phyloP scores from a whole-genome alignment of 2,113 vertebrate species.

The Alligator mississippiensis region DNA sequence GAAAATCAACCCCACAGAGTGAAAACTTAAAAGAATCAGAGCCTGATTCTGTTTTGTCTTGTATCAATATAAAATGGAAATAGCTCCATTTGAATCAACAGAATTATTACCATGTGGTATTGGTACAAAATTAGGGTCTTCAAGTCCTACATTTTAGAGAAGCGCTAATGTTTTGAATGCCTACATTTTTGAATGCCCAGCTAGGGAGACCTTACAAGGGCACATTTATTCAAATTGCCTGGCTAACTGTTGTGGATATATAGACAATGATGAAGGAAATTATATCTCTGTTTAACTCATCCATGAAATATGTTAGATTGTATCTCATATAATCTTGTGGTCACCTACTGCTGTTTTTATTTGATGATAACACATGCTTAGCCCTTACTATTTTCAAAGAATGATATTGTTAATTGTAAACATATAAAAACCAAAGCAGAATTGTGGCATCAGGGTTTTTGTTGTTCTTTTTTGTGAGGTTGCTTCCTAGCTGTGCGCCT shows the following conservation, averaged over 20 bases:
- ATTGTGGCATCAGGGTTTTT: too few species aligned
- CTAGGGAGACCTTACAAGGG: background rate
- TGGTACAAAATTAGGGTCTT: background rate
- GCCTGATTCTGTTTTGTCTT: background rate
- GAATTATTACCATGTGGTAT: background rate
- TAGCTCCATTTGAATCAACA: background rate
- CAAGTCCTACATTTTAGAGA: background rate
- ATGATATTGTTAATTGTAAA: too few species aligned
- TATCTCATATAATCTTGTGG: background rate
- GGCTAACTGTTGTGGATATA: background rate
- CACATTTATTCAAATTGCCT: background rate
- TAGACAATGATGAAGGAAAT: background rate
- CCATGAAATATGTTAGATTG: background rate
- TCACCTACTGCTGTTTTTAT: background rate
- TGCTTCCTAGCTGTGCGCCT: background rate
- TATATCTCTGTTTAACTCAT: background rate
- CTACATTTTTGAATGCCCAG: background rate
- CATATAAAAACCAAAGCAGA: too few species aligned
- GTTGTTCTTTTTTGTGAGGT: background rate
- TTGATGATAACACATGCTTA: background rate
- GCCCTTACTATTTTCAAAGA: too few species aligned
- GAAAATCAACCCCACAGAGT: background rate
- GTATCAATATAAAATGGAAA: fast-evolving
- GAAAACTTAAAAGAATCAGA: background rate
- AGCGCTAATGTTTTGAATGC: background rate